These are phyloP conservation scores for Drosophila trichaetosa DNA, from an alignment of 2,888 invertebrate species.

Conservation along the genomic window DNA sequence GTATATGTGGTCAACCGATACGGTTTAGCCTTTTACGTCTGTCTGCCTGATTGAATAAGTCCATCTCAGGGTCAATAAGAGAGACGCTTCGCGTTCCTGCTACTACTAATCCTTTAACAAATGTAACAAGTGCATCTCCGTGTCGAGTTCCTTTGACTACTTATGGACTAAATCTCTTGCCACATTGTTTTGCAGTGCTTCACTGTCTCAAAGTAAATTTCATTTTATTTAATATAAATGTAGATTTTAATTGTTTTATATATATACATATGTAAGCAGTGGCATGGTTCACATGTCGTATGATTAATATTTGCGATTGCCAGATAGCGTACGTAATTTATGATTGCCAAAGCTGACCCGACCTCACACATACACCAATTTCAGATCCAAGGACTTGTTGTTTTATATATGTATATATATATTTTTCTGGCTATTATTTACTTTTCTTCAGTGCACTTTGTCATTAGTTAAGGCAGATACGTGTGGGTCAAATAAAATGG, in stretches of 20 bases:
- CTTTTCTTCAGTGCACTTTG: slow-evolving; percentile 42
- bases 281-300: slow-evolving; percentile 24
- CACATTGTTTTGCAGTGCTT: neutral
- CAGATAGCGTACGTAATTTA: slow-evolving; percentile 9
- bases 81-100: too few relatives aligned
- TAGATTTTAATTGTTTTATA: neutral
- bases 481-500: slow-evolving; percentile 15
- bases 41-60: neutral
- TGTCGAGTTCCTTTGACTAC: neutral
- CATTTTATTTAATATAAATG: neutral
- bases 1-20: neutral
- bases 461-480: slow-evolving; percentile 69
- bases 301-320: slow-evolving; percentile 30
- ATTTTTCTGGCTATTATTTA: slow-evolving; percentile 23
- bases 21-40: neutral
- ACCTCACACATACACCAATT: slow-evolving; percentile 2
- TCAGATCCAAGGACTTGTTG: neutral
- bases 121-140: neutral
- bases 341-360: slow-evolving; percentile 2
- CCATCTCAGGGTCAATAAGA: neutral
- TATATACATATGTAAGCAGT: neutral
- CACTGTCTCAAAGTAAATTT: neutral
- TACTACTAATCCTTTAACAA: neutral
- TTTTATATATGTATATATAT: neutral
- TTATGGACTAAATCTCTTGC: neutral